Evolutionary conservation across 2,888 invertebrate genomes (phyloP).

Genomic region (Ectropis crepuscularia): DNA sequence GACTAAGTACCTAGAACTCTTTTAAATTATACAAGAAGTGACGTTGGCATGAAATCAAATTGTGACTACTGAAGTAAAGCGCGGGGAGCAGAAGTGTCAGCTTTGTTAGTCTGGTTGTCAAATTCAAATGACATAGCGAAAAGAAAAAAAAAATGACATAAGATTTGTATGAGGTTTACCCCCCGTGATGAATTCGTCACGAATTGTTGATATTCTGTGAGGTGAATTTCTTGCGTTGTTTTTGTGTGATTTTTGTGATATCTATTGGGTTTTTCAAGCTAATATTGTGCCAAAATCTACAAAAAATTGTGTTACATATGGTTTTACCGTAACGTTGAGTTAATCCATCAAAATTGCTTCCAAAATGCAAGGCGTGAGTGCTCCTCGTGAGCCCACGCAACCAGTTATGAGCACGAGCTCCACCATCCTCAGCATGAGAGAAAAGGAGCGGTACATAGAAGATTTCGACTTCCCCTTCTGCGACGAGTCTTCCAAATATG

Average conservation of each 20-base stretch:
- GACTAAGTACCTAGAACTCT: too few species aligned
- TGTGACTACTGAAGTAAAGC: too few species aligned
- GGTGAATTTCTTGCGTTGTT: background rate
- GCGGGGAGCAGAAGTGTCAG: too few species aligned
- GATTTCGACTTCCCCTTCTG: constrained; percentile 94
- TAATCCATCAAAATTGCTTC: constrained; percentile 71
- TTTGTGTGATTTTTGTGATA: background rate
- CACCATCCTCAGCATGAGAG: constrained; percentile 79
- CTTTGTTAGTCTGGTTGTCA: too few species aligned
- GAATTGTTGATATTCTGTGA: background rate
- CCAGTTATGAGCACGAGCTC: constrained; percentile 74
- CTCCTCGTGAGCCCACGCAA: constrained; percentile 76
- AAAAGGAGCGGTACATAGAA: constrained; percentile 88
- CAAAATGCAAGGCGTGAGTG: constrained; percentile 79
- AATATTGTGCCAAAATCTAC: background rate
- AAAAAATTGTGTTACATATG: constrained; percentile 18
- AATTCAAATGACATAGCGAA: too few species aligned
- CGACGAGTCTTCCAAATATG: constrained; percentile 96
- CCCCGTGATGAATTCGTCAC: too few species aligned
- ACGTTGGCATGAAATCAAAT: too few species aligned
- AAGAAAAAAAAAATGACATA: too few species aligned
- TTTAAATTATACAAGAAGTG: too few species aligned
- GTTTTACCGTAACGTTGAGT: constrained; percentile 36
- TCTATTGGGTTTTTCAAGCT: background rate
- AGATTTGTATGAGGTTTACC: too few species aligned